These are phyloP conservation scores for Malurus leucopterus DNA, from an alignment of 2,797 vertebrate genomes.

Conservation along the genomic window DNA sequence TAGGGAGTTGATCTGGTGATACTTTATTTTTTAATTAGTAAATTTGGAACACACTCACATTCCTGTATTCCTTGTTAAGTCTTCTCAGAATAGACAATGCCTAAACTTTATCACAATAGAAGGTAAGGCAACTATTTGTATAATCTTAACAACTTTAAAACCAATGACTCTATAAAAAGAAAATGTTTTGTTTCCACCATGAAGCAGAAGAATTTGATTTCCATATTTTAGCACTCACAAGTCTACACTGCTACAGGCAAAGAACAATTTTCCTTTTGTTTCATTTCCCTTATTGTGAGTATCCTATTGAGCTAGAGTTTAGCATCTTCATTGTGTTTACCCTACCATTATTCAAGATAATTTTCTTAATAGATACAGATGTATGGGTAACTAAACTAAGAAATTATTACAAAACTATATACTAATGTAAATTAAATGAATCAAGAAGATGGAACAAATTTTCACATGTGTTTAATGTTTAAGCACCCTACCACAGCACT, in stretches of 20 bases:
- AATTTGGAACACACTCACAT: background rate
- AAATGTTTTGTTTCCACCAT: background rate
- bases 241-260: background rate
- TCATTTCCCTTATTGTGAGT: background rate
- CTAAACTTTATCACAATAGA: background rate
- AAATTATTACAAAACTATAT: background rate
- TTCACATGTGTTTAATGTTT: background rate
- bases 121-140: background rate
- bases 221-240: background rate
- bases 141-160: background rate
- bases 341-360: background rate
- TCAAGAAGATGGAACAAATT: background rate
- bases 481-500: background rate
- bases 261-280: background rate
- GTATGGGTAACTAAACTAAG: background rate
- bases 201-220: background rate
- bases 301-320: background rate
- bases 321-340: background rate
- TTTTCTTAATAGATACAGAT: background rate
- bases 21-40: background rate
- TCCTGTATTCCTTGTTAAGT: background rate
- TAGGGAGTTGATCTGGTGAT: background rate
- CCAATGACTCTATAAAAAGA: background rate
- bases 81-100: background rate
- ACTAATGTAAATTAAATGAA: background rate